These are phyloP conservation scores for Epistrophe eligans DNA, from an alignment of 2,888 invertebrate species.

Conservation along the genomic window DNA sequence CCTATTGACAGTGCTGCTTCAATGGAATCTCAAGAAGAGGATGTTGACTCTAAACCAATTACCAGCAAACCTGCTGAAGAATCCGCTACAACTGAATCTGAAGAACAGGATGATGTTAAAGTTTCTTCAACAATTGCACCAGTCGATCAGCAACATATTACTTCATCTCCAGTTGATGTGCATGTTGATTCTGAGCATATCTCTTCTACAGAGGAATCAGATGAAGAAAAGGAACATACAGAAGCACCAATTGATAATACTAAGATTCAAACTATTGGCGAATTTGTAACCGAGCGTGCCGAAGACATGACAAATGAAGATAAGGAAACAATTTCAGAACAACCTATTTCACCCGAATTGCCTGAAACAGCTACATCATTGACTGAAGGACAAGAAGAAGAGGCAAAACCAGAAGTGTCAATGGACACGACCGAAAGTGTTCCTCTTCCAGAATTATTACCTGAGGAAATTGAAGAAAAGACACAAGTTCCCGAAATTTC, in stretches of 20 bases:
- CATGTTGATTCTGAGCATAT: conserved; percentile 30
- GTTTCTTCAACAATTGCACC: conserved; percentile 64
- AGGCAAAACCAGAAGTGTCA: conserved; percentile 33
- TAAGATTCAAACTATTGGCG: conserved; percentile 73
- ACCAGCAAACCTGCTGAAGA: conserved; percentile 61
- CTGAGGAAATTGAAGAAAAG: conserved; percentile 29
- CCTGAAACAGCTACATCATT: conserved; percentile 65
- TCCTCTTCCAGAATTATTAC: background rate
- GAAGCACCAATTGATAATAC: conserved; percentile 53
- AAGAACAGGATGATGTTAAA: conserved; percentile 45
- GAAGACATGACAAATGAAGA: conserved; percentile 70
- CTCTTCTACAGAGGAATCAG: conserved; percentile 39
- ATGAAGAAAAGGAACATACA: conserved; percentile 51
- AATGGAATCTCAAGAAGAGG: conserved; percentile 13
- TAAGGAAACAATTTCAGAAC: conserved; percentile 58
- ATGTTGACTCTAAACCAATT: background rate
- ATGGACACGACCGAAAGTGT: conserved; percentile 25
- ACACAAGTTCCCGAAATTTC: background rate
- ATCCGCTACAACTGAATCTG: conserved; percentile 41
- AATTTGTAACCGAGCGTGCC: conserved; percentile 76
- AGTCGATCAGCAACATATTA: conserved; percentile 43
- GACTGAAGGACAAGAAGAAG: conserved; percentile 76
- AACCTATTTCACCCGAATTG: conserved; percentile 26
- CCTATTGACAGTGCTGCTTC: background rate
- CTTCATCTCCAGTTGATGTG: conserved; percentile 13